Base-by-base conservation (phyloP, 1,140 invertebrate species). In the Portunus trituberculatus region DNA sequence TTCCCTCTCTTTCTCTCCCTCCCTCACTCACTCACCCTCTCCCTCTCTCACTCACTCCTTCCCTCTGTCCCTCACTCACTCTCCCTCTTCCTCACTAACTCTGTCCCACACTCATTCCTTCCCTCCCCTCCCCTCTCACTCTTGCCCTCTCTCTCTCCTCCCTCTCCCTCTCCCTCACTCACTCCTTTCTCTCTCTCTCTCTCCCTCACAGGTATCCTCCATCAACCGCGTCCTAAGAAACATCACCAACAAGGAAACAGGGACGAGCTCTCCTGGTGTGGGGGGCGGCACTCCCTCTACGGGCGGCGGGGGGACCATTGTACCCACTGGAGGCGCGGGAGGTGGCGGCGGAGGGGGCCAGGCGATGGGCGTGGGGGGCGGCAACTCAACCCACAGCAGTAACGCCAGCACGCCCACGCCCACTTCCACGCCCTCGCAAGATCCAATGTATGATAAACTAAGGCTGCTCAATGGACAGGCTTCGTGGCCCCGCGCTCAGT, bases 171-270 rank as follows among this genome's bases (percentile, higher is more conserved):
- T 82, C 91, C n/a, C 67, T 82, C 91, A 31, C 67, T 92, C 91
- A 76, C 91, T 67, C 91, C 82, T 67, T 67, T 59, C n/a, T n/a
- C 76, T 67, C 67, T 45, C 39, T 45, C 31, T 25, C 31, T 83
- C 67, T 93, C 32, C 28, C 52, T 25, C 12, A 86, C 96, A 98
- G 97, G 97, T 98, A n/a, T 98, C 97, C 14, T 98, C 97, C 28
- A 98, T 98, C 89, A 98, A 98, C 96, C 97, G 97, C 7, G 97
- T 98, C 10, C 96, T 98, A 48, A 97, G 97, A 28, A 98, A 97
- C 97, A 96, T 98, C 93, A 97, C 97, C 88, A 88, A 39, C 32
- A 97, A 97, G 96, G 97, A 97, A 4, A n/a, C 46, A 16, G 93
- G 46, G 4, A 48, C n/a, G 82, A 12, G 46, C 31, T 46, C 39